A percentile compares a stretch with the other conserved stretches of the same genome.
phyloP scores from a whole-genome alignment of 2,113 vertebrate genomes.

The Phylloscopus trochilus region DNA sequence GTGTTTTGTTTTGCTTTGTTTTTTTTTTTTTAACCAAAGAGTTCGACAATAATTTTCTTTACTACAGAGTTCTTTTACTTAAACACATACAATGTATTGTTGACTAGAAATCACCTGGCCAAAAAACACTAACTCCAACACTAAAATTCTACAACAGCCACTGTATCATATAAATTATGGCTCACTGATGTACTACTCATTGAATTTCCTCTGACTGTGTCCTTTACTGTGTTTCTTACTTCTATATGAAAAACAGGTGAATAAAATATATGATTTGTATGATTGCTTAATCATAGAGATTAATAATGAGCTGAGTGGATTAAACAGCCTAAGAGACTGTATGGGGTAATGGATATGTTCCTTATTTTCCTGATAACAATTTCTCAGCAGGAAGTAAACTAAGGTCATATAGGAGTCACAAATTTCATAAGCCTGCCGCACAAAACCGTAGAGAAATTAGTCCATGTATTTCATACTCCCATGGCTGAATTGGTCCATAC shows the following conservation, averaged over 20 bases:
- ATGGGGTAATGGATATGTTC: not conserved
- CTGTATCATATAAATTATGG: not conserved
- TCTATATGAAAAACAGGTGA: not conserved
- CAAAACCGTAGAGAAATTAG: not conserved
- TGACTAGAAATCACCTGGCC: not conserved
- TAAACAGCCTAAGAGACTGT: not conserved
- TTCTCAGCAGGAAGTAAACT: not conserved
- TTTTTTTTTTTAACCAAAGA: not conserved
- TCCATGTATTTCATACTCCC: not conserved
- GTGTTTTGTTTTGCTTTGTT: not conserved
- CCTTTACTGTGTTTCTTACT: not conserved
- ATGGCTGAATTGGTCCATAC: not conserved
- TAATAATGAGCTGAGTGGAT: not conserved
- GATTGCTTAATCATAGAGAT: not conserved
- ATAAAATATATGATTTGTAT: not conserved
- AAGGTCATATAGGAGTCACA: not conserved
- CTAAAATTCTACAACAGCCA: not conserved
- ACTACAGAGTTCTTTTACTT: not conserved
- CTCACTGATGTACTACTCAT: rapidly evolving
- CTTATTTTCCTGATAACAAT: not conserved
- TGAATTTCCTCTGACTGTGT: not conserved
- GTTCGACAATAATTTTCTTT: not conserved
- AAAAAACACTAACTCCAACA: not conserved
- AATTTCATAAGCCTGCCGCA: not conserved
- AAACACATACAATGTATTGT: not conserved